Base-by-base conservation (phyloP, 2,113 vertebrate genomes). In the Alligator sinensis region DNA sequence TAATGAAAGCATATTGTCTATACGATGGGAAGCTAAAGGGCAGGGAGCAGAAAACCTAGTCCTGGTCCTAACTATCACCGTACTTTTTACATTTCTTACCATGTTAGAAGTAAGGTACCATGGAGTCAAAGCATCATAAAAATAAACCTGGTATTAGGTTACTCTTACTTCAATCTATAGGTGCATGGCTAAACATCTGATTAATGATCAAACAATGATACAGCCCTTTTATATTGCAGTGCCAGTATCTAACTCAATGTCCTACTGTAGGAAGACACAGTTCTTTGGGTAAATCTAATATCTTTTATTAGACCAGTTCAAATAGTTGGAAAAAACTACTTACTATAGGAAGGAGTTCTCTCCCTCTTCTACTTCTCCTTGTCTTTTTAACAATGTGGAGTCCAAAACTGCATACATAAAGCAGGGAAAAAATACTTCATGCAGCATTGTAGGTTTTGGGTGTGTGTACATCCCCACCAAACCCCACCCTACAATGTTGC, bases 11-110 rank as follows among this genome's bases (percentile, higher is more conserved):
- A 75, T 70, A 79, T 4, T 25, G 59, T 64, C 63, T 70, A 92
- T 47, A 47, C 47, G 81, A 58, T 74, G 2, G 21, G 19, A 24
- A 6, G 55, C 6, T 25, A 4, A 55, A 62, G 19, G 19, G 57
- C 47, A 76, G 14, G 72, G 47, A 38, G 77, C 64, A 80, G 70
- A 87, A 95, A 47, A 47, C 47, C 47, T 47, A 47, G 47, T 47
- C 94, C 68, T 81, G 80, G 24, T 19, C 63, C 89, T 77, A 95
- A 92, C 93, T 87, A 47, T 77, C 55, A 61, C 21, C 63, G 7
- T 83, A 79, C 91, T 93, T 96, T 96, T 97, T 94, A 94, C 92
- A 94, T n/a, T 88, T 93, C 89, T 94, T 88, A 64, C 2, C 55
- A 87, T 4, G n/a, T 93, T 95, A 94, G 91, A 96, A 90, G 28